phyloP scores from a whole-genome alignment of 2,888 invertebrate species.

The Eurois occulta region DNA sequence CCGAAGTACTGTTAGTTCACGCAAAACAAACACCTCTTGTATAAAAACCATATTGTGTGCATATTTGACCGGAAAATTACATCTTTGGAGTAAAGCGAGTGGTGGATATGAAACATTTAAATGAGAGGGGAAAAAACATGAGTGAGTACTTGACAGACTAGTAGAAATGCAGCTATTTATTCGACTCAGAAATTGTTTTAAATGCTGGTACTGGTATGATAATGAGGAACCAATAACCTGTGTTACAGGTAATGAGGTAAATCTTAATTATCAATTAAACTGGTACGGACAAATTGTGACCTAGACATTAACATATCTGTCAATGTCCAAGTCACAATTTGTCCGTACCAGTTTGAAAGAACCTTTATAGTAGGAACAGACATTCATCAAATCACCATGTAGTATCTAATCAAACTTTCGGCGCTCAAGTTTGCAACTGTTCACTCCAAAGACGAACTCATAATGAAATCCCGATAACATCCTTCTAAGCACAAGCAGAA shows the following conservation, averaged over 20 bases:
- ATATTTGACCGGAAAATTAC: neutral
- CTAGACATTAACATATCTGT: neutral
- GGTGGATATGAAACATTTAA: neutral
- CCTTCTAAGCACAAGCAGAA: slow-evolving; percentile 16
- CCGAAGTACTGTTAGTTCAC: no score
- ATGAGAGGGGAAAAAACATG: neutral
- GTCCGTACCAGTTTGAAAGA: neutral
- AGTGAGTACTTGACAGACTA: neutral
- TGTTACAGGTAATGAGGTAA: neutral
- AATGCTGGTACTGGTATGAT: neutral
- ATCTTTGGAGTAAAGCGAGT: slow-evolving; percentile 8
- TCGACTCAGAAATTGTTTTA: no score
- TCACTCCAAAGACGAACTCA: slow-evolving; percentile 32
- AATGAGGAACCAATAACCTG: neutral
- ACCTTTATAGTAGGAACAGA: neutral
- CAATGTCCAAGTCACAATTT: no score
- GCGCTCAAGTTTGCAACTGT: slow-evolving; percentile 3
- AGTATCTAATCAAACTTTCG: slow-evolving; percentile 17
- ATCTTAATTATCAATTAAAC: neutral
- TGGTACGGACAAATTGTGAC: neutral
- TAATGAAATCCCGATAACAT: slow-evolving; percentile 39
- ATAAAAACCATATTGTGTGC: slow-evolving; percentile 2
- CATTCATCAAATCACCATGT: neutral
- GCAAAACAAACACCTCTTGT: slow-evolving; percentile 6
- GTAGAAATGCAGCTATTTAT: neutral